Base-by-base conservation (phyloP, 2,888 invertebrate species). In the Prostheceraeus crozeri region DNA sequence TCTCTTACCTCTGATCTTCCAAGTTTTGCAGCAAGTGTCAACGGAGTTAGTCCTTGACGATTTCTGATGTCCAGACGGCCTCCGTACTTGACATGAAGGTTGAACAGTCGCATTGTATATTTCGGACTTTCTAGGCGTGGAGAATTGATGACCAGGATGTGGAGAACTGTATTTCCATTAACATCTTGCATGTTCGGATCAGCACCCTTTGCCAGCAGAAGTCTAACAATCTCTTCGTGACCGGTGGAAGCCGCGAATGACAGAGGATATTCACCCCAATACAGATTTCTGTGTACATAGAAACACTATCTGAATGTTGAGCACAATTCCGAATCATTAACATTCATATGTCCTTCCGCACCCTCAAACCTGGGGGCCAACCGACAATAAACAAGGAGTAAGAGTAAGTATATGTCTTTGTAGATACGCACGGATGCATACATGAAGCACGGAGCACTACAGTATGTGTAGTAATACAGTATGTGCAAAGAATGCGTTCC, bases 201-300 rank as follows among this genome's bases (percentile, higher is more conserved):
- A 0, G 93, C 94, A 19, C 91, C 93, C 71, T 89, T 84, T 0
- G 93, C 89, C 59, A 94, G 77, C 68, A 98, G 87, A 68, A 98
- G 80, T 1, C 96, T 82, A 71, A 91, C 94, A 73, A 91, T 93
- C 74, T 98, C 96, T 76, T 94, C 93, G 76, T 94, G 94, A 0
- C 89, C 89, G 2, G 96, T 80, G 70, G 94, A 94, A 0, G 96
- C 94, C 0, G 96, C 91, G 76, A 98, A 96, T 64, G 86, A 86
- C 48, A 96, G 77, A 0, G 96, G 93, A 78, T 91, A 96, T 77
- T 98, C 96, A 19, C 96, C 96, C 90, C 94, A 96, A 73, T 98
- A 98, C 1, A 93, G 91, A 74, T 91, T 90, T 3, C 93, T 89
- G 72, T n/a, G n/a, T n/a, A n/a, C n/a, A n/a, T n/a, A n/a, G n/a